phyloP scores from a whole-genome alignment of 2,888 invertebrate genomes.

The Eilema caniola region DNA sequence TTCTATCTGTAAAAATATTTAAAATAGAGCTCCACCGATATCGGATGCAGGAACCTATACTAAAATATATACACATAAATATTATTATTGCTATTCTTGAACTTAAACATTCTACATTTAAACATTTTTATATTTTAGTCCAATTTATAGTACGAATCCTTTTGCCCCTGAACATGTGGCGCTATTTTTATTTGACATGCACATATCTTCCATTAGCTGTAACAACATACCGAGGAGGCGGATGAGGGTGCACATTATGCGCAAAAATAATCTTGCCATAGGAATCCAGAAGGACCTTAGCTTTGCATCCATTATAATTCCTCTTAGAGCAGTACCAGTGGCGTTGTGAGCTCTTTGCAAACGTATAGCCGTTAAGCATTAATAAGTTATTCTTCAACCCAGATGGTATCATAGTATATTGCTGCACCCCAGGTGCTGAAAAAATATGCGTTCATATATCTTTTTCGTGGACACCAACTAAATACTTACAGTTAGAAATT shows the following conservation, averaged over 20 bases:
- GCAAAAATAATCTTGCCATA: not conserved
- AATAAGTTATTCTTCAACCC: conserved; percentile 40
- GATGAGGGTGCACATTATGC: conserved; percentile 4
- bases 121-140: no score
- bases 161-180: no score
- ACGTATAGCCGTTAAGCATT: conserved; percentile 53
- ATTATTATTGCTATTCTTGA: no score
- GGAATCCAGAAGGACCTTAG: conserved; percentile 32
- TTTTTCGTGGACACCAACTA: not conserved
- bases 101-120: no score
- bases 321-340: conserved; percentile 52
- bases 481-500: no score
- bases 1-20: no score
- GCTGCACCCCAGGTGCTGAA: no score
- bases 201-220: not conserved
- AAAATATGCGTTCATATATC: conserved; percentile 7
- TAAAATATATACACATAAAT: no score
- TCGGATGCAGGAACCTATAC: no score
- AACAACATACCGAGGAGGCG: conserved; percentile 8
- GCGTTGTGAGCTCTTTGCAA: conserved; percentile 35
- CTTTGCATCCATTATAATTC: conserved; percentile 37
- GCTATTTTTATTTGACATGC: no score
- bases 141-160: no score
- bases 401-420: conserved; percentile 39
- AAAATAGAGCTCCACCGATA: no score